Evolutionary conservation across 2,888 invertebrate genomes (phyloP), one percentile per base, ranked within the genome.

Genomic region (Girardia tigrina): DNA sequence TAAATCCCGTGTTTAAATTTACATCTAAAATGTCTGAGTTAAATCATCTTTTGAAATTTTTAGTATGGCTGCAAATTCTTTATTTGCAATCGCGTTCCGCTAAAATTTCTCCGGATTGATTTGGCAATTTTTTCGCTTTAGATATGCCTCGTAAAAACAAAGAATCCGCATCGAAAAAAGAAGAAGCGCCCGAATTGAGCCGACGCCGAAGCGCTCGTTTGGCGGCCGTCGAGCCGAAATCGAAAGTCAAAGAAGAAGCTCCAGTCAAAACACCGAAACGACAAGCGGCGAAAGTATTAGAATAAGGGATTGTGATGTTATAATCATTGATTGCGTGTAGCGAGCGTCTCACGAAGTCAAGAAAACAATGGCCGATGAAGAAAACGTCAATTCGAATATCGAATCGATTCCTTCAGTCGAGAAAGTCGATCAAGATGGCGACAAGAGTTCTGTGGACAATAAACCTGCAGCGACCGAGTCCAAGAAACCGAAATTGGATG

Each of bases 1-100:
- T n/a, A n/a, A n/a, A n/a, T n/a, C n/a, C n/a, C n/a, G 56, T 56
- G 56, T 56, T 56, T 56, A 56, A 56, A 56, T 56, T 56, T 56
- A 56, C 23, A 56, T 56, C 8, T 56, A 56, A 56, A 56, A 56
- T 56, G 56, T 56, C 56, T 56, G 56, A 8, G 56, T 56, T 8
- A 56, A 56, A 56, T 56, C 56, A 56, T 56, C 56, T 56, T 56
- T 56, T 56, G 23, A 56, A 56, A 56, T 56, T 20, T 8, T 56
- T 56, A 56, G 56, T 56, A 56, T 56, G 56, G 56, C 56, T 56
- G 56, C 56, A 56, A 56, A 8, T 56, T 56, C 56, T 56, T 56
- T 56, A 56, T 56, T n/a, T 56, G n/a, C 56, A 56, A 56, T 56
- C 23, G 4, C 2, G 4, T 56, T 12, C 23, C n/a, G n/a, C n/a